phyloP scores from a whole-genome alignment of 2,888 invertebrate species.

The Adelognathus sp. region DNA sequence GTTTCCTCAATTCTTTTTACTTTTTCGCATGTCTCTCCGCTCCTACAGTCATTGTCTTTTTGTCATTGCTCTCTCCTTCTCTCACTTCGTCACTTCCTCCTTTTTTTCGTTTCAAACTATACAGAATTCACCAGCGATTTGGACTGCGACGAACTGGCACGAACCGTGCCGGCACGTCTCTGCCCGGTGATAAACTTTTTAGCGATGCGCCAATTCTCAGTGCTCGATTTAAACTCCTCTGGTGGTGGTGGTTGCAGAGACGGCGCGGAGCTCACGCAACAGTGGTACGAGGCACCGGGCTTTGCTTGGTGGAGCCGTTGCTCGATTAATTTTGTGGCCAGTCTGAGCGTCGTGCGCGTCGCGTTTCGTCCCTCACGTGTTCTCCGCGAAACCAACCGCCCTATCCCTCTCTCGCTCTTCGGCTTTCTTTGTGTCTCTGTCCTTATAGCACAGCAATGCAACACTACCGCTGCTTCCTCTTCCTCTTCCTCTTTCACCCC shows the following conservation, averaged over 20 bases:
- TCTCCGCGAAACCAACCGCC: neutral
- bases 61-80: neutral
- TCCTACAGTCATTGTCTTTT: conserved; percentile 1
- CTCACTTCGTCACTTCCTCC: neutral
- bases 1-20: neutral
- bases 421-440: too few species aligned
- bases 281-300: conserved; percentile 34
- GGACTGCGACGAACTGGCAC: conserved; percentile 13
- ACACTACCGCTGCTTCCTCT: neutral
- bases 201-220: conserved; percentile 61
- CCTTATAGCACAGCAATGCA: neutral
- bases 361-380: conserved; percentile 4
- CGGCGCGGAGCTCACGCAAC: neutral
- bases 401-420: neutral
- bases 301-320: conserved; percentile 46
- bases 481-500: neutral
- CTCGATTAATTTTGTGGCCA: conserved; percentile 66
- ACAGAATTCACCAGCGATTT: neutral
- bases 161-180: conserved; percentile 49
- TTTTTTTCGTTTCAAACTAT: neutral
- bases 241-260: neutral
- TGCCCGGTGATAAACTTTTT: conserved; percentile 69
- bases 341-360: conserved; percentile 23
- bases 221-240: conserved; percentile 63
- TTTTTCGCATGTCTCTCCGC: neutral